Base-by-base conservation (phyloP, 2,113 vertebrate species). In the Caloenas nicobarica region DNA sequence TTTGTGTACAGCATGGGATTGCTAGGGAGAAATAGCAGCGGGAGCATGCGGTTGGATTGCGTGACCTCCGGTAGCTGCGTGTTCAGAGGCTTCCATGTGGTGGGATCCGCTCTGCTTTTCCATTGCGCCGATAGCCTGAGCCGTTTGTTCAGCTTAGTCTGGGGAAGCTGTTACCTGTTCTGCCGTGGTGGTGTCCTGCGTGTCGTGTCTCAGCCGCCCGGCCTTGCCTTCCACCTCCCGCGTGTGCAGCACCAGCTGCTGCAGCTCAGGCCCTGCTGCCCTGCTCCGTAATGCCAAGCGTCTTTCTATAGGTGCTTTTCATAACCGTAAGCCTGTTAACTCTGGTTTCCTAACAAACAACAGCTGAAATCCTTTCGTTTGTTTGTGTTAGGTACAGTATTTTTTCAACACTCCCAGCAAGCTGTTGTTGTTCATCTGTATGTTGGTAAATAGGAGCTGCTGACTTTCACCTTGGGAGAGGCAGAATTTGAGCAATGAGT, bases 321-420 rank as follows among this genome's bases (percentile, higher is more conserved):
- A 13, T 31, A 83, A 25, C 42, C 44, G 79, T 19, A 65, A 94
- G 87, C 57, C 78, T 87, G 84, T 79, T 77, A 94, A 26, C 71
- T 72, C 58, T 2, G 54, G 74, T 93, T 95, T 89, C 68, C 85
- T 48, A 83, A 89, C 94, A 89, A 93, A 91, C 79, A 90, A 66
- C 95, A 83, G 94, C 94, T 95, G 95, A 93, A 83, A 80, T 81
- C 10, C 86, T n/a, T 93, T 72, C 53, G 92, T 95, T 95, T 96
- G 85, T 87, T 95, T 91, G 81, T 56, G 95, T 93, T 86, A 86
- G 86, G 71, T 56, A 13, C 6, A 62, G 65, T 77, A 50, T 89
- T 88, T 91, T 33, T 33, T 18, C 89, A 96, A 88, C 76, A 14
- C 62, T 82, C 34, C 0, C 86, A 50, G 91, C 86, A 73, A 88